phyloP scores from a whole-genome alignment of 2,113 vertebrate species.

The Spea multiplicata region DNA sequence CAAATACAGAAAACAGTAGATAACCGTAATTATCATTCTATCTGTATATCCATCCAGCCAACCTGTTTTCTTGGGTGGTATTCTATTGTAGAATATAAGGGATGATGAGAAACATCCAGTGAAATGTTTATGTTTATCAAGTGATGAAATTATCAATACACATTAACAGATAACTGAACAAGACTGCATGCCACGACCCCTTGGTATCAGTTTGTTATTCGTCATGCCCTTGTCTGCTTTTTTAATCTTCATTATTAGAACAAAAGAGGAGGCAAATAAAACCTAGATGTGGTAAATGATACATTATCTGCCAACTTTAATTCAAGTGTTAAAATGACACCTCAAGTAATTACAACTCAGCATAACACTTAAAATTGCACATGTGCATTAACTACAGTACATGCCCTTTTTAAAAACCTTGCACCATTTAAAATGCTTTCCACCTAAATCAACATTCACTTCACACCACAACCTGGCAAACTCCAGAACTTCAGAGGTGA shows the following conservation, averaged over 20 bases:
- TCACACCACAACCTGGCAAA: constrained; percentile 16
- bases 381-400: constrained; percentile 31
- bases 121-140: no score
- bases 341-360: constrained; percentile 33
- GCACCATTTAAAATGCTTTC: constrained; percentile 23
- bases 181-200: no score
- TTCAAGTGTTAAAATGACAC: constrained; percentile 37
- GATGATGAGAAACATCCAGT: no score
- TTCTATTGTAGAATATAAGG: no score
- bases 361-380: constrained; percentile 38
- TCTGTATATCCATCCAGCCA: no score
- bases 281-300: constrained; percentile 40
- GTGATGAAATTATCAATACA: no score
- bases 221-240: background rate
- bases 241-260: constrained; percentile 12
- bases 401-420: constrained; percentile 36
- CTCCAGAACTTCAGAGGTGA: constrained; percentile 32
- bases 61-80: no score
- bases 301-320: constrained; percentile 40
- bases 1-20: no score
- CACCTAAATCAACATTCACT: constrained; percentile 39
- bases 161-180: no score
- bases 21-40: no score
- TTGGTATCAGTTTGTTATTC: no score
- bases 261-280: constrained; percentile 1